Base-by-base conservation (phyloP, 2,888 invertebrate species). In the Beris morrisii region DNA sequence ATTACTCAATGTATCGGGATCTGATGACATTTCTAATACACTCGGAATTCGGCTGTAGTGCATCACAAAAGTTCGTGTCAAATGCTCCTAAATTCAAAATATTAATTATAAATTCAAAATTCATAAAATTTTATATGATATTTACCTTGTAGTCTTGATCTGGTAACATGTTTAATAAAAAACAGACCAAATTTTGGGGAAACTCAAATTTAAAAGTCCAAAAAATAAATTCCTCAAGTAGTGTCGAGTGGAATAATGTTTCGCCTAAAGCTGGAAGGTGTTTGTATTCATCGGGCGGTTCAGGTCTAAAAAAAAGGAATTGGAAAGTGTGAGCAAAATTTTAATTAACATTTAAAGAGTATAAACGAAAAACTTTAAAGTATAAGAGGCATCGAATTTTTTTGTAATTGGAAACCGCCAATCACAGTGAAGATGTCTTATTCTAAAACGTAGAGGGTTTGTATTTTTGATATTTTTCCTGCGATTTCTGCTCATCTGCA, bases 191-290 rank as follows among this genome's bases (percentile, higher is more conserved):
- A 78, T 95, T 95, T 82, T 97, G 96, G 0, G 97, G 97, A 82
- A 97, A 98, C 81, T 97, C 96, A 80, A 92, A 95, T 78, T 93
- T 93, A 69, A 97, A 95, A 28, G 95, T 95, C 97, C 98, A 98
- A 83, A 98, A 97, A 73, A 97, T 93, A 72, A 98, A 86, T 83
- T 98, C 98, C 79, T 97, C 97, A 22, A 96, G 83, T 70, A 96
- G 87, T 0, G 93, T 94, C 73, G 86, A 87, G 81, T 96, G 95
- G 43, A 88, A 86, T 46, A 95, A 82, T 38, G 88, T 86, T 72
- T 90, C 89, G 74, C 91, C 90, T 64, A 94, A 79, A 0, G 92
- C 91, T 1, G 91, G 89, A 74, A 92, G 86, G 79, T 93, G 88
- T 74, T 89, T 88, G 76, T 92, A 93, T 73, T 89, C 89, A 75